Evolutionary conservation across 2,113 vertebrate genomes (phyloP), one percentile per base, ranked within the genome.

Genomic region (Aramus guarauna): DNA sequence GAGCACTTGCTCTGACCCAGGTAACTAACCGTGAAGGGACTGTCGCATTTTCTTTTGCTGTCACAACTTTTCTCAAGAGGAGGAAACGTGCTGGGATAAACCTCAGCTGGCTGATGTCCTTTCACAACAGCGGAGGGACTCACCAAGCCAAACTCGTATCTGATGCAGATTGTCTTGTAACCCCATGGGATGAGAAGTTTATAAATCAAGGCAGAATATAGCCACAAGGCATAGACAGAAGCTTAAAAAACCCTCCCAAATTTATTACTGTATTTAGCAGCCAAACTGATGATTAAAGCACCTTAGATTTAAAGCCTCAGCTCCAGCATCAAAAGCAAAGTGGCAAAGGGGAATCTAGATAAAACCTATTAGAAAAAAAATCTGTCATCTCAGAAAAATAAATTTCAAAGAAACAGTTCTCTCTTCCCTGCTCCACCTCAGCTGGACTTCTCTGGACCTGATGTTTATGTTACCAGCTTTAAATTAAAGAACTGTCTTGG

Each of bases 261-360:
- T 95, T 90, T 96, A 93, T 92, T 80, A 67, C 68, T 74, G 41
- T 37, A 67, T 92, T 94, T 93, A 95, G 92, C 88, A 95, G 91
- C 91, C 84, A 85, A 95, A 82, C 34, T 55, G 69, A 97, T 93
- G 91, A 85, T 90, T 84, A 97, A 96, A 94, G 83, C 58, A 78
- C 39, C 73, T 91, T 22, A 81, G 91, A 94, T 95, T 92, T 94
- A 95, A 94, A 96, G 72, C 66, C 77, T 95, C 76, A 4, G 41
- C 29, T 93, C n/a, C 71, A 68, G 72, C 68, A 84, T 37, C 73
- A 83, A 43, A 78, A 75, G 68, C 43, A 45, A 86, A 93, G 56
- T 39, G 64, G 85, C 89, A 91, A 91, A 91, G 84, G 62, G 56
- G 80, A 81, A 89, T 37, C 60, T 12, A 92, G 88, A 89, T 43